Conservation (phyloP, 2,888 invertebrate genomes). For the Campoplex nolae region DNA sequence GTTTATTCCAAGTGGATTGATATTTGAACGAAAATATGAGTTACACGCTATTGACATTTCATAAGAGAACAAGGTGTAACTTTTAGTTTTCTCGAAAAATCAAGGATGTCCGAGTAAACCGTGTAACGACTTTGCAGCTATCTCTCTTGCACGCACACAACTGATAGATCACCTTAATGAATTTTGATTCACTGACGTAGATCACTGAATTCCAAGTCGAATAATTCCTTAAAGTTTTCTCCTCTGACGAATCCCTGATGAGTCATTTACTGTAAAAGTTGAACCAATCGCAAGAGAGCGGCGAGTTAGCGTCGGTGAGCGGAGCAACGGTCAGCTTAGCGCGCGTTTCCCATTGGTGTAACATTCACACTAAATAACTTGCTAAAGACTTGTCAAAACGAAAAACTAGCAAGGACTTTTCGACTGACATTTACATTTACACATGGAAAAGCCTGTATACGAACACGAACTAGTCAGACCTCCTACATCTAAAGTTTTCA, state of each 20-base stretch:
- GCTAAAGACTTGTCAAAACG: neutral
- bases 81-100: too few relatives aligned
- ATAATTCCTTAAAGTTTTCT: neutral
- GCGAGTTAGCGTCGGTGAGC: neutral
- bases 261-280: neutral
- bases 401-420: neutral
- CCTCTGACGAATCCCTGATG: neutral
- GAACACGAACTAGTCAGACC: neutral
- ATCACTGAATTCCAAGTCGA: neutral
- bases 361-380: neutral
- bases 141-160: too few relatives aligned
- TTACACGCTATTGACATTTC: too few relatives aligned
- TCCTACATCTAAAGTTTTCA: conserved; percentile 29
- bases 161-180: too few relatives aligned
- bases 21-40: too few relatives aligned
- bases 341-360: too few relatives aligned
- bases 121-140: too few relatives aligned
- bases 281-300: neutral
- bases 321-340: neutral
- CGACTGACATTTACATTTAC: neutral
- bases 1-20: too few relatives aligned
- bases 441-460: neutral
- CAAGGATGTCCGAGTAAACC: too few relatives aligned
- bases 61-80: too few relatives aligned
- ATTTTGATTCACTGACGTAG: neutral